phyloP scores from a whole-genome alignment of 2,797 vertebrate species.

The Ciconia nigra region DNA sequence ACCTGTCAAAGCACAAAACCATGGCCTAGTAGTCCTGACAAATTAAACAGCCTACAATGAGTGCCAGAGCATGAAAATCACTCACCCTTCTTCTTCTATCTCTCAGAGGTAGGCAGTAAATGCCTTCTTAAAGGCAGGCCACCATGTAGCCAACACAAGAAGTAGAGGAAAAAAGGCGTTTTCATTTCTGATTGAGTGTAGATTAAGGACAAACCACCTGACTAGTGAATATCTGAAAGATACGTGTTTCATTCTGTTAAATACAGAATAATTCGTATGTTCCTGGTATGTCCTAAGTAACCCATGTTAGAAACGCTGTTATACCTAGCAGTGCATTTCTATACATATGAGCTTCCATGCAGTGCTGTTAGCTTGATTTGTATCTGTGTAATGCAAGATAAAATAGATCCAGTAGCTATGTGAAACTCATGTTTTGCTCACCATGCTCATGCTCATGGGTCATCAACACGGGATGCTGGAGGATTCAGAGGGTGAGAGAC shows the following conservation, averaged over 20 bases:
- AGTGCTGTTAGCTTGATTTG: neutral
- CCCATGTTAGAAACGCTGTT: neutral
- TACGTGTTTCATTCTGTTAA: neutral
- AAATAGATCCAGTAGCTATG: neutral
- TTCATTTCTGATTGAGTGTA: neutral
- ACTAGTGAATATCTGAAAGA: neutral
- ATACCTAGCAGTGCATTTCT: neutral
- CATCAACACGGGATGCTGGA: neutral
- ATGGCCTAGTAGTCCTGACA: constrained; percentile 65
- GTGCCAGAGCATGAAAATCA: constrained; percentile 68
- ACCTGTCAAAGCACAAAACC: constrained; percentile 67
- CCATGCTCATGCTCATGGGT: neutral
- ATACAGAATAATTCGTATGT: neutral
- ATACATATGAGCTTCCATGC: neutral
- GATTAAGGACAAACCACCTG: neutral
- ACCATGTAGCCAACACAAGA: neutral
- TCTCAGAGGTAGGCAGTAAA: constrained; percentile 42
- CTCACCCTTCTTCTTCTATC: constrained; percentile 60
- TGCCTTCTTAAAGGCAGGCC: constrained; percentile 33
- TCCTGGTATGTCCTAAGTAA: neutral
- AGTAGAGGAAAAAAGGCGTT: neutral
- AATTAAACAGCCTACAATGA: constrained; percentile 65
- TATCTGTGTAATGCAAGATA: neutral
- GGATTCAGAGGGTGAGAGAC: neutral
- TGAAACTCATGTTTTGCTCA: neutral